Base-by-base conservation (phyloP, 2,888 invertebrate genomes). In the Machimus atricapillus region DNA sequence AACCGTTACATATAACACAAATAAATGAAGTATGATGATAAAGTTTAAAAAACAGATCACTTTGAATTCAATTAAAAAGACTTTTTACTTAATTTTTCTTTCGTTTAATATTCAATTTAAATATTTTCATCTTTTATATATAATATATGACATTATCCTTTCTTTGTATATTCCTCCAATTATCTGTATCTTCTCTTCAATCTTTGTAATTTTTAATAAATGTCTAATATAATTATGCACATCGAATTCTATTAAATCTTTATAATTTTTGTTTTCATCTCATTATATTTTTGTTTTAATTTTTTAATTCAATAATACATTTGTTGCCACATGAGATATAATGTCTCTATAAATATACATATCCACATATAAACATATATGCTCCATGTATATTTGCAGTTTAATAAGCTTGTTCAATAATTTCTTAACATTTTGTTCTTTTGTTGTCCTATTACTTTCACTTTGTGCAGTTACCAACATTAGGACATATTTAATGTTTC, bases 201-300 rank as follows among this genome's bases (percentile, higher is more conserved):
- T 27, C 43, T 85, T 85, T 85, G 74, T 74, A 86, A 86, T 87
- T 87, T 87, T 74, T 87, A 85, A 85, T 87, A 87, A 87, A 86
- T 87, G 83, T 85, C 87, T 87, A 87, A 82, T 79, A 79, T 82
- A 82, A 86, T 74, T 87, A 87, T 87, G 66, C 87, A 87, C 86
- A 86, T 87, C 83, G 78, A 82, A 82, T 82, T 82, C 58, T 82
- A 82, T 58, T 58, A 66, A 82, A 82, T 58, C 6, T 82, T 82
- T 56, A 82, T 82, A 82, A 82, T 82, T 82, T 82, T 76, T 66
- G 66, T 66, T 82, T 56, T 82, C 82, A 82, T 81, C 34, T 86
- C 82, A 43, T 86, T 79, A 83, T 82, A 77, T 58, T 66, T 86
- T 87, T 86, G 76, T 87, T 83, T 83, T 76, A 78, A 79, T 87